These are phyloP conservation scores for Lycocerus yunnanus DNA, from an alignment of 2,888 invertebrate species.

Conservation along the genomic window DNA sequence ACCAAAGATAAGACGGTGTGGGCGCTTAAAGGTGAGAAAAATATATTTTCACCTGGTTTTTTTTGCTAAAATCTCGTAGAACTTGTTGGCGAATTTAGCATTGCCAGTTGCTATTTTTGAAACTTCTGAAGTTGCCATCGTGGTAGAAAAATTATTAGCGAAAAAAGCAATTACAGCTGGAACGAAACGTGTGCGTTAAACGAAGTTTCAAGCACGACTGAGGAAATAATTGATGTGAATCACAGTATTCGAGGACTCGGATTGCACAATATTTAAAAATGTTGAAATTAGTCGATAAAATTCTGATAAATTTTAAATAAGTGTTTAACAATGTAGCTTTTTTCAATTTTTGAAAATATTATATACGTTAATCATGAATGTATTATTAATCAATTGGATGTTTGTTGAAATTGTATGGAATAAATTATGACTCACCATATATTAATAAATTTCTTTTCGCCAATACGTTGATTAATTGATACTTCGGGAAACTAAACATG, in stretches of 20 bases:
- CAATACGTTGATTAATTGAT: background rate
- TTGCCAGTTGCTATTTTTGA: constrained; percentile 43
- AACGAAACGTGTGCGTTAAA: constrained; percentile 11
- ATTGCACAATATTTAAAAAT: background rate
- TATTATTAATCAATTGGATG: background rate
- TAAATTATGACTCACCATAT: background rate
- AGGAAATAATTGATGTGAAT: background rate
- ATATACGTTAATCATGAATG: background rate
- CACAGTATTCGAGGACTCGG: background rate
- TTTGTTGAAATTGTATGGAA: background rate
- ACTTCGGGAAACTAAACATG: background rate
- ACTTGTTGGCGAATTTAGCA: constrained; percentile 44
- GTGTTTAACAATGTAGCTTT: background rate
- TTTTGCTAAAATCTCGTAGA: constrained; percentile 43
- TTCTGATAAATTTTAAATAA: background rate
- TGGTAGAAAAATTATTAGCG: constrained; percentile 6
- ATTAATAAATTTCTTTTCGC: background rate
- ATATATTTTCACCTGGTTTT: constrained; percentile 44
- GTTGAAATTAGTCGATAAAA: background rate
- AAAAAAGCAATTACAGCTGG: constrained; percentile 31
- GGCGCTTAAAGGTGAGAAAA: constrained; percentile 54
- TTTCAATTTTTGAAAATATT: background rate
- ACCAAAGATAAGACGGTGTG: constrained; percentile 53
- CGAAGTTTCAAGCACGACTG: background rate
- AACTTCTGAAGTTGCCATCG: constrained; percentile 14